Base-by-base conservation (phyloP, 1,140 invertebrate genomes). In the Tetragnatha versicolor region DNA sequence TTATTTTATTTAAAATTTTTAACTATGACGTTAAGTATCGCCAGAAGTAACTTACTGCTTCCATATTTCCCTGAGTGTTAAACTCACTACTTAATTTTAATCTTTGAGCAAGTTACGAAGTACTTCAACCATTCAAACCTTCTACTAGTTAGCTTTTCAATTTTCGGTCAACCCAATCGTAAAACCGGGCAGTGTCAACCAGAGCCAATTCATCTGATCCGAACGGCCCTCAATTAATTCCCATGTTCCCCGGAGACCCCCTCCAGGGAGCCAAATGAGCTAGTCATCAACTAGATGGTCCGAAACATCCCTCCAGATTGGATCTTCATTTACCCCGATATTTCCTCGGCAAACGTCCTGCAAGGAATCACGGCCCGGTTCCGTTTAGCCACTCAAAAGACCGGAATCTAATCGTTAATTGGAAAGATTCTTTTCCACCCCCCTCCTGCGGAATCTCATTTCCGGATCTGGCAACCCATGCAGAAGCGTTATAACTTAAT, bases 401-500 rank as follows among this genome's bases (percentile, higher is more conserved):
- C 45, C 65, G 65, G 65, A 69, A 69, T 69, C 65, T 69, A 69
- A 69, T 69, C 65, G 65, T 51, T 69, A 69, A 69, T 69, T 69
- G 65, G 65, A 69, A 69, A 20, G 45, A 49, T 69, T 69, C 47
- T 69, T 53, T 53, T 53, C 65, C 65, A 35, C 27, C 65, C 27
- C 33, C 39, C 22, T 25, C 33, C 20, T 39, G 33, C 17, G 65
- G 39, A 69, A 51, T 69, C 65, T 69, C 65, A 69, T 69, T 69
- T 69, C 65, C 65, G 29, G 12, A 69, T 47, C 63, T 31, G 63
- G 63, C 42, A 20, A 68, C 63, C 29, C 42, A 68, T 35, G 65
- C 65, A 69, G 65, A 69, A 69, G 65, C 65, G 45, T 69, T 69
- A 69, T 69, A 53, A 69, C 65, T 69, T 69, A 69, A 69, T 69